Conservation (phyloP, 1,140 invertebrate genomes). For the Vanessa atalanta region DNA sequence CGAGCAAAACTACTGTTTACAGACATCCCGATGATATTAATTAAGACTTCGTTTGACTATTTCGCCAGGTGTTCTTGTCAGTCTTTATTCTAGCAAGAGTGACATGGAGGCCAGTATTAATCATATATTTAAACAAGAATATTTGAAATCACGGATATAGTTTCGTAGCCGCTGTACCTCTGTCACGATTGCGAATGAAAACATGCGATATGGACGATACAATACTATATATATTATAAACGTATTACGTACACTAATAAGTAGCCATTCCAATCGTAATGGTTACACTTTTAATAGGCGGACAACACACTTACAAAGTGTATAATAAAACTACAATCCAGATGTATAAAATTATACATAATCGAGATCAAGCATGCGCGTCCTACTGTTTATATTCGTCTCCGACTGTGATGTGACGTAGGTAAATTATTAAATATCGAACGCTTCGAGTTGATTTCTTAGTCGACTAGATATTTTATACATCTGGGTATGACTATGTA, state of each 20-base stretch:
- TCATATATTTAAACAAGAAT: neutral
- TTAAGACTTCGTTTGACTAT: constrained; percentile 54
- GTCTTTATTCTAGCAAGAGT: constrained; percentile 66
- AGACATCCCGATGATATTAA: constrained; percentile 52
- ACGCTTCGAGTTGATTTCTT: constrained; percentile 2
- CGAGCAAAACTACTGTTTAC: constrained; percentile 46
- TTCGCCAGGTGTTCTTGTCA: constrained; percentile 60
- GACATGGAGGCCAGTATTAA: constrained; percentile 46
- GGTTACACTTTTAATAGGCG: constrained; percentile 79
- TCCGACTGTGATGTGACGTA: constrained; percentile 66
- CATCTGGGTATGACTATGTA: constrained; percentile 38
- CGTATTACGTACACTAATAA: constrained; percentile 75
- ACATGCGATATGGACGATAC: constrained; percentile 63
- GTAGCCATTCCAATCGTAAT: constrained; percentile 75
- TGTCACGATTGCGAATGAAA: constrained; percentile 53
- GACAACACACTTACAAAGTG: constrained; percentile 79
- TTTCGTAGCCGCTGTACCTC: constrained; percentile 38
- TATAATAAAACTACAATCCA: constrained; percentile 78
- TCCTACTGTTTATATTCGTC: constrained; percentile 51
- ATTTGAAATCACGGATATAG: constrained; percentile 2
- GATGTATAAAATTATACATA: constrained; percentile 78
- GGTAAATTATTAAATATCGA: constrained; percentile 27
- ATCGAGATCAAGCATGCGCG: constrained; percentile 64
- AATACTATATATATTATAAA: constrained; percentile 64
- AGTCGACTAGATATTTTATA: constrained; percentile 34